Percentiles rank a stretch among this genome's conserved stretches.
Conservation (phyloP, 35 echinoderm and acorn worm genomes). For the Eucidaris tribuloides region DNA sequence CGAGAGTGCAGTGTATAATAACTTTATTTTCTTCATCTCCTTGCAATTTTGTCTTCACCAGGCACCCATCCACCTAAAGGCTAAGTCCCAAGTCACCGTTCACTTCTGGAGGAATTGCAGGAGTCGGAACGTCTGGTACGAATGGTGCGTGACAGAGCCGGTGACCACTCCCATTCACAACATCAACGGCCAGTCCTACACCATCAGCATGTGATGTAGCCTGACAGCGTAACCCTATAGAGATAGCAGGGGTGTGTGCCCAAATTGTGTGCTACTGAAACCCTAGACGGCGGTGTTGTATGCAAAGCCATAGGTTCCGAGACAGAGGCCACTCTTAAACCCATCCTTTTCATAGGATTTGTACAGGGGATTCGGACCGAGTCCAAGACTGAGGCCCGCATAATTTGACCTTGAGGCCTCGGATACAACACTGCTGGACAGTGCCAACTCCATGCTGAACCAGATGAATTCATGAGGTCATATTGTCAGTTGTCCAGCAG, state of each 20-base stretch:
- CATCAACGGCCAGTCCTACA: constrained; percentile 91
- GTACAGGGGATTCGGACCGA: no score
- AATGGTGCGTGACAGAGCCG: constrained; percentile 93
- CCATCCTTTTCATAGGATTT: no score
- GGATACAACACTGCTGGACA: background rate
- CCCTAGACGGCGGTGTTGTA: background rate
- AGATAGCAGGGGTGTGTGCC: background rate
- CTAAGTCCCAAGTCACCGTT: constrained; percentile 59
- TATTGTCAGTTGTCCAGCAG: no score
- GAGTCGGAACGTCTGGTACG: constrained; percentile 94
- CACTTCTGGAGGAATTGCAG: constrained; percentile 94
- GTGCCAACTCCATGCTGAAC: background rate
- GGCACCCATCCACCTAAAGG: constrained; percentile 75
- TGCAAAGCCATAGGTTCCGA: no score
- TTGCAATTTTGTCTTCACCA: background rate
- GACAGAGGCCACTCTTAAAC: no score
- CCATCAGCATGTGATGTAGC: constrained; percentile 73
- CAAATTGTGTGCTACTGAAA: background rate
- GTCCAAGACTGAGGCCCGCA: background rate
- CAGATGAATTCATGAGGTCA: no score
- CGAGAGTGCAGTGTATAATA: no score
- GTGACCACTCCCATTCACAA: constrained; percentile 92
- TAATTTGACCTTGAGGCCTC: background rate
- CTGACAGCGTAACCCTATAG: background rate
- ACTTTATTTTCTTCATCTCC: background rate